Base-by-base conservation (phyloP, 2,888 invertebrate genomes). In the Leucophora obtusa region DNA sequence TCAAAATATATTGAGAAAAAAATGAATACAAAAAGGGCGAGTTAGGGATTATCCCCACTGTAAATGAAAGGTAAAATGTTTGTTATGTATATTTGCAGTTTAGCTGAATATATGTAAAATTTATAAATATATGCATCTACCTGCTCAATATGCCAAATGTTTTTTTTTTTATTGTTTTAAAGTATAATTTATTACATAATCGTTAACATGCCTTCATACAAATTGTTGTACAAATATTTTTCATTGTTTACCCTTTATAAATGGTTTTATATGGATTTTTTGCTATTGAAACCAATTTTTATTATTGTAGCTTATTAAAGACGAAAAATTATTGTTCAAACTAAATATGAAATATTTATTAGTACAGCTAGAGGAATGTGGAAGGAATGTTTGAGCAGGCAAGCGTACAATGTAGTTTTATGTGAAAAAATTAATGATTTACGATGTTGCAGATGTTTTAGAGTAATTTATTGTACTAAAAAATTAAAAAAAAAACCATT, bases 391-490 rank as follows among this genome's bases (percentile, higher is more conserved):
- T 28, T 11, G 10, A 38, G 38, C 1, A 38, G 38, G 11, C 38
- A 38, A 28, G 28, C 28, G 38, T 38, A 38, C 38, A 38, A 38
- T 38, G 14, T 38, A 38, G 38, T 38, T 38, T 38, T 11, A 38
- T 38, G 1, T 38, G 38, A 72, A 72, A 68, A 72, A 54, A 56
- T 69, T 63, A 33, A 73, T 81, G 80, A 81, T 81, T 81, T 81
- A 81, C 76, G 69, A 81, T 81, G 76, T 51, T 81, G 80, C 80
- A 81, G 80, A 81, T 81, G 72, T 76, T 81, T 73, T 73, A 63
- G 76, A 69, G 53, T 65, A 81, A 81, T 76, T 70, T 70, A 63
- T 73, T 76, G 76, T 68, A 35, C 53, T 18, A 72, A 63, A 62
- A 70, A 21, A 24, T 33, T 63, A 63, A 17, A 70, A 51, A 38